These are phyloP conservation scores for Platycheirus rosarum DNA, from an alignment of 2,888 invertebrate genomes.

Conservation along the genomic window DNA sequence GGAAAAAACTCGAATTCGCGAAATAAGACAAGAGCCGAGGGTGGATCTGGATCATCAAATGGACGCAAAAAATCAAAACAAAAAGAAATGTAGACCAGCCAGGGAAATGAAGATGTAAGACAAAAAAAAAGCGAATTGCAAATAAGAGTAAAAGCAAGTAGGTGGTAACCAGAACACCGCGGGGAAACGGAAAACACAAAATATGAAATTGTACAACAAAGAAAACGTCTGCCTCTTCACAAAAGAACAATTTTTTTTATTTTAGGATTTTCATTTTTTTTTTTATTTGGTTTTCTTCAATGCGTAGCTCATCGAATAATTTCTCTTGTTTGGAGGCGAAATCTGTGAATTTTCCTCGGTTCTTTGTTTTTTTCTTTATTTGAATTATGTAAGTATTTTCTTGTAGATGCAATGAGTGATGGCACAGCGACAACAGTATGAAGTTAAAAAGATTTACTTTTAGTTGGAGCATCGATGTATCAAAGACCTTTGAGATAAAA, in stretches of 20 bases:
- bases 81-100: conserved; percentile 46
- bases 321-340: conserved; percentile 4
- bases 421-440: conserved; percentile 23
- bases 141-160: background rate
- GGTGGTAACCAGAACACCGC: conserved; percentile 1
- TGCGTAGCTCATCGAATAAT: conserved; percentile 14
- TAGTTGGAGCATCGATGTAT: no score
- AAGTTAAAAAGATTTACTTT: no score
- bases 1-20: conserved; percentile 11
- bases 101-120: conserved; percentile 18
- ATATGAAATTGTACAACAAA: conserved; percentile 59
- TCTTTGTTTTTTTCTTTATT: conserved; percentile 40
- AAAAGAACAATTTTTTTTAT: conserved; percentile 44
- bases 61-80: conserved; percentile 46
- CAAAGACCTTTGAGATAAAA: no score
- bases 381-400: conserved; percentile 66
- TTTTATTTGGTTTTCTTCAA: conserved; percentile 30
- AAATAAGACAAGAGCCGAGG: conserved; percentile 13
- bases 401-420: conserved; percentile 12
- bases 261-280: conserved; percentile 33
- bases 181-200: conserved; percentile 15
- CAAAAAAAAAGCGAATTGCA: conserved; percentile 53
- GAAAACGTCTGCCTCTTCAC: conserved; percentile 50
- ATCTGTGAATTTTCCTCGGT: conserved; percentile 10
- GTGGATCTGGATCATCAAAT: conserved; percentile 35